Base-by-base conservation (phyloP, 1,140 invertebrate genomes). In the Drosophila ironensis region DNA sequence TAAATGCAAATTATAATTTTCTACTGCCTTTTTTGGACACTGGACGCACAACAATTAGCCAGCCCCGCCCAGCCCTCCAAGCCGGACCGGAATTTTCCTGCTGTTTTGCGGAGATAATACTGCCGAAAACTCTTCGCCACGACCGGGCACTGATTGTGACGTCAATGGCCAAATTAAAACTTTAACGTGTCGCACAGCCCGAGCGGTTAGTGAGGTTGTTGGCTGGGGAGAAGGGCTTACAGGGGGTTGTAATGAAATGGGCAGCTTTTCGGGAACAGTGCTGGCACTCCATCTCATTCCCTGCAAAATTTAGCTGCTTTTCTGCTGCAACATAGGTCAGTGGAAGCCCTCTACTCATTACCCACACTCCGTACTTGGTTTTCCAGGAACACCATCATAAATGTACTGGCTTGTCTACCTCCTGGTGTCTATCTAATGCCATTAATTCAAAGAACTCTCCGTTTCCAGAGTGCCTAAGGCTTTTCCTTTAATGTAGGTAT, bases 1-100 rank as follows among this genome's bases (percentile, higher is more conserved):
- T 84, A 84, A 86, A 84, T 84, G 78, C 78, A 84, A 84, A 84
- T 86, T 84, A 84, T 84, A 86, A 84, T 84, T 86, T 82, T 84
- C 69, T 78, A 84, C 80, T 78, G 80, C 78, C 80, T 56, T 74
- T 70, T 77, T 42, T 80, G 66, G 44, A 45, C 11, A 41, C 67
- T 71, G 67, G 66, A 12, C 53, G 66, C 66, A 33, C 53, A 70
- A 71, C 78, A 82, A 82, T 82, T 82, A 82, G 78, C 75, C 68
- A 38, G 24, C 12, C 12, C 30, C 25, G 17, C 4, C 8, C 16
- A 44, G 7, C 1, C 19, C 17, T 44, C 19, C 25, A 5, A 5
- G 1, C n/a, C 33, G 1, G 14, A 12, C n/a, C 0, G 7, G 24
- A 25, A 9, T 19, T 40, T 20, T 22, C 30, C 27, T 41, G 46